Base-by-base conservation (phyloP, 2,888 invertebrate species). In the Eudasyphora cyanicolor region DNA sequence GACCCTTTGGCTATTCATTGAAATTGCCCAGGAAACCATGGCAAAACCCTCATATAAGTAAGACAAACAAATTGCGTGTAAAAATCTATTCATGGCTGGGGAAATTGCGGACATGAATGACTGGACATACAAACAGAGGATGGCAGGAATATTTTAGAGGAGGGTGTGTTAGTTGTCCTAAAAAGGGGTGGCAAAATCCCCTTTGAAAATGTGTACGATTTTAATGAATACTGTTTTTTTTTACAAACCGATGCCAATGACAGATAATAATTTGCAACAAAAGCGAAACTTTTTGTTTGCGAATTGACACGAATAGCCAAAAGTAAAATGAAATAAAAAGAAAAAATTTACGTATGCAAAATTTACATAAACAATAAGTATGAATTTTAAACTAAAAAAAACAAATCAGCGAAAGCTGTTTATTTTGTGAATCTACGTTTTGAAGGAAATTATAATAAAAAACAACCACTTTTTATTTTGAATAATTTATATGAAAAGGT, bases 321-420 rank as follows among this genome's bases (percentile, higher is more conserved):
- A 45, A 54, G 21, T 2, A 49, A 54, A 54, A 54, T 21, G 24
- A 10, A 45, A 45, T 8, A 54, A n/a, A n/a, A n/a, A n/a, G n/a
- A n/a, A n/a, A 29, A 12, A 45, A 45, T 2, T 8, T 8, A 45
- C 7, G n/a, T 45, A n/a, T 29, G 38, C 10, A 24, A 57, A 38
- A 71, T 69, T 14, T 32, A 45, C 35, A 45, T 19, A 45, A 60
- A 35, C n/a, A 51, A 69, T 42, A 62, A n/a, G n/a, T n/a, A n/a
- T n/a, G 49, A 60, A 42, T 27, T n/a, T n/a, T n/a, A 42, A 62
- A 75, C 60, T 42, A 71, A 21, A 35, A 54, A 5, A 24, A 24
- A 54, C 35, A 62, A 32, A 62, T 64, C 12, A 64, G 32, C 27
- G 35, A 71, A 78, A 78, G 62, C 78, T 71, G 78, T 62, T 70